phyloP scores from a whole-genome alignment of 2,113 vertebrate species.

The Pluvianellus socialis region DNA sequence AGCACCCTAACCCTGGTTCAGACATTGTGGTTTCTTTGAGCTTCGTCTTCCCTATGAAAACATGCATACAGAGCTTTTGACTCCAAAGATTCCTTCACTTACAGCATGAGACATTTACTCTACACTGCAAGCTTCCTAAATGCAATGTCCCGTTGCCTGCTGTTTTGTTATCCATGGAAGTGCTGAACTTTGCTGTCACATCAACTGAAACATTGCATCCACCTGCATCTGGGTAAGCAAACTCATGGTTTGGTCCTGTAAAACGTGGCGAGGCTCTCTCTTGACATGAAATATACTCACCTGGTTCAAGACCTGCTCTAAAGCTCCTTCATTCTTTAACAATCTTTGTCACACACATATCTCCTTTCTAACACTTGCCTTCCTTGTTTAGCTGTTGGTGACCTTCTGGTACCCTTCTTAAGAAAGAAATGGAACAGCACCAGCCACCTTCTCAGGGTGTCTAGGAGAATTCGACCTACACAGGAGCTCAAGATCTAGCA shows the following conservation, averaged over 20 bases:
- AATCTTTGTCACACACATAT: not conserved
- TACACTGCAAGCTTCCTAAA: not conserved
- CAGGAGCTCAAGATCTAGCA: not conserved
- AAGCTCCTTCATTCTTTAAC: not conserved
- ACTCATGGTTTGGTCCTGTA: not conserved
- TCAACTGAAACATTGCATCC: not conserved
- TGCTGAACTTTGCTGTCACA: not conserved
- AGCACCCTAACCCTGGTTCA: not conserved
- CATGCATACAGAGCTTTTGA: not conserved
- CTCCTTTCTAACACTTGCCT: not conserved
- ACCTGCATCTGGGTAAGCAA: not conserved
- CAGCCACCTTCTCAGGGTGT: not conserved
- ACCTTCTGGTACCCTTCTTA: not conserved
- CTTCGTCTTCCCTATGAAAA: not conserved
- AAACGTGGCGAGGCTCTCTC: too few relatives aligned
- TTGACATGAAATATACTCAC: not conserved
- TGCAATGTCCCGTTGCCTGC: not conserved
- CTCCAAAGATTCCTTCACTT: not conserved
- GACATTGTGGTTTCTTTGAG: not conserved
- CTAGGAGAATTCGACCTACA: not conserved
- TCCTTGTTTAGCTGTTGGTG: not conserved
- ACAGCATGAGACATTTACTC: not conserved
- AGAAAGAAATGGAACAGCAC: not conserved
- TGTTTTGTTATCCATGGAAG: not conserved
- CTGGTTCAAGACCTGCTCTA: not conserved